These are phyloP conservation scores for Propithecus deckenii DNA, from an alignment of 2,797 vertebrate species.

Conservation along the genomic window DNA sequence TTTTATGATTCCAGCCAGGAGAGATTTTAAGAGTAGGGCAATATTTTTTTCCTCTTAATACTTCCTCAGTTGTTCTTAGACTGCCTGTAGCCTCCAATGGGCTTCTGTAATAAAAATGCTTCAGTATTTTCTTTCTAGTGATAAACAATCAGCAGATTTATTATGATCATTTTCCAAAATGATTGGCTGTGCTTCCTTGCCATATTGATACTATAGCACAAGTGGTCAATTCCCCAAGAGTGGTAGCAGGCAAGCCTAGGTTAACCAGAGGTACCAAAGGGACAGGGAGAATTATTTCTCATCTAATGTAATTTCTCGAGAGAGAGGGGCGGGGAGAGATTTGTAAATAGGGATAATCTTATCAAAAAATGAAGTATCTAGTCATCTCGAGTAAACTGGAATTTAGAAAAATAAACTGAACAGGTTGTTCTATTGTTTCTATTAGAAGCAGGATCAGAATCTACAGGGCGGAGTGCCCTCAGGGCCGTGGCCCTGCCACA, in stretches of 20 bases:
- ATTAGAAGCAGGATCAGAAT: background rate
- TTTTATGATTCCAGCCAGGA: conserved; percentile 26
- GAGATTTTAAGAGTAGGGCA: conserved; percentile 20
- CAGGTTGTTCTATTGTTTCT: background rate
- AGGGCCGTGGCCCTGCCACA: background rate
- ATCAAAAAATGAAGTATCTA: background rate
- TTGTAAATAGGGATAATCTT: background rate
- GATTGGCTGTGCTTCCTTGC: background rate
- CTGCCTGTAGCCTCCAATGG: background rate
- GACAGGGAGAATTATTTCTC: background rate
- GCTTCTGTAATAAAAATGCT: conserved; percentile 20
- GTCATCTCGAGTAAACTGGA: background rate
- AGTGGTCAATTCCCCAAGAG: background rate
- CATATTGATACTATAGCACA: background rate
- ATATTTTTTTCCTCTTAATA: background rate
- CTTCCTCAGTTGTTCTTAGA: conserved; percentile 30
- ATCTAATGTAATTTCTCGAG: background rate
- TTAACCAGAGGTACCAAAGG: background rate
- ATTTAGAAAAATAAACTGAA: conserved; percentile 11
- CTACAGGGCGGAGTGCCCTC: background rate
- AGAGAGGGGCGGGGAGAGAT: background rate
- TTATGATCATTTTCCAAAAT: conserved; percentile 25
- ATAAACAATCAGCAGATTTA: conserved; percentile 15
- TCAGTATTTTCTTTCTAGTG: conserved; percentile 17
- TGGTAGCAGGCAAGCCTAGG: background rate